Percentiles rank a stretch among this genome's conserved stretches.
Evolutionary conservation across 2,113 vertebrate species (phyloP).

Genomic region (Numenius arquata): DNA sequence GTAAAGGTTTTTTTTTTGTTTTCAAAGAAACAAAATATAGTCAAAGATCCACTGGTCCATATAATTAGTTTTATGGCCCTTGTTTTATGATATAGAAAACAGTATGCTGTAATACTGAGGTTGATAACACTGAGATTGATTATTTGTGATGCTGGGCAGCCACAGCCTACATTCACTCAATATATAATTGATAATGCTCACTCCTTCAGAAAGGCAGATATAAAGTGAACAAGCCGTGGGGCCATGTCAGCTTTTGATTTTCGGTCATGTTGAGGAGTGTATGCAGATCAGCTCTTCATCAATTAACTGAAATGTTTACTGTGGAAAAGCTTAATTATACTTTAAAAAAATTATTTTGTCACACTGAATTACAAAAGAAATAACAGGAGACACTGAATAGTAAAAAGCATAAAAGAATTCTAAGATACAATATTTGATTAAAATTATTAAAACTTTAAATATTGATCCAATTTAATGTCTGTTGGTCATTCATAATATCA

Average conservation of each 20-base stretch:
- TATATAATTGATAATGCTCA: neutral
- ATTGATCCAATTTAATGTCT: neutral
- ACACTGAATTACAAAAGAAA: neutral
- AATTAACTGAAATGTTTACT: constrained; percentile 6
- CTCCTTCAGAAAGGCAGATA: neutral
- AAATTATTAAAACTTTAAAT: neutral
- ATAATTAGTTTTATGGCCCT: neutral
- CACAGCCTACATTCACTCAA: neutral
- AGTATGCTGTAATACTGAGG: neutral
- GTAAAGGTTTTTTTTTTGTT: fast-evolving
- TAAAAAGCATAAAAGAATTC: neutral
- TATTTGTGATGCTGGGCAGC: neutral
- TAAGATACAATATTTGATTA: neutral
- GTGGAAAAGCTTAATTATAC: neutral
- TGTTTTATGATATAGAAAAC: neutral
- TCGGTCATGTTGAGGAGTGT: neutral
- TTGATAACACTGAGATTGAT: neutral
- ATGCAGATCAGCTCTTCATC: neutral
- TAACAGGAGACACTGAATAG: neutral
- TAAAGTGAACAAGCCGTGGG: neutral
- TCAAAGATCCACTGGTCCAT: neutral
- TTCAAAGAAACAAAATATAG: neutral
- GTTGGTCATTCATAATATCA: neutral
- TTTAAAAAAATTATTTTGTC: neutral
- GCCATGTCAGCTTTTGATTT: neutral